Conservation (phyloP, 2,113 vertebrate species). For the Zosterops japonicus region DNA sequence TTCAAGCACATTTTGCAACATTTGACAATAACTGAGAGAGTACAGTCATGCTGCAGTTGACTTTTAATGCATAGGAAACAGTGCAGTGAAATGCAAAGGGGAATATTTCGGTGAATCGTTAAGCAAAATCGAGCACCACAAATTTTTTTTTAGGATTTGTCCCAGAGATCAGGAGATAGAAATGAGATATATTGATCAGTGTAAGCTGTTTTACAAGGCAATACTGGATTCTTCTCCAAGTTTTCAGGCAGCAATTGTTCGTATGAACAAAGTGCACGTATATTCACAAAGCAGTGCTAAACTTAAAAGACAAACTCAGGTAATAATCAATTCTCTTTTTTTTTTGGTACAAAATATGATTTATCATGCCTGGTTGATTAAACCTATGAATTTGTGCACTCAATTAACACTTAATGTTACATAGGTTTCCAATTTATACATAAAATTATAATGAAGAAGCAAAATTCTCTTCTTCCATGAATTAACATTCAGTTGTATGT, state of each 20-base stretch:
- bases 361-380: conserved; percentile 36
- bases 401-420: conserved; percentile 51
- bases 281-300: background rate
- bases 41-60: background rate
- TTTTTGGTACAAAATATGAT: background rate
- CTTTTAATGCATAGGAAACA: background rate
- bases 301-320: background rate
- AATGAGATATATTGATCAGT: background rate
- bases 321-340: background rate
- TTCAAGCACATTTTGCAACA: background rate
- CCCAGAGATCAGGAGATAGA: background rate
- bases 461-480: conserved; percentile 62
- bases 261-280: background rate
- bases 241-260: background rate
- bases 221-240: background rate
- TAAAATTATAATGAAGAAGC: conserved; percentile 69
- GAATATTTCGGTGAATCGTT: background rate
- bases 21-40: background rate
- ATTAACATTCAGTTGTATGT: conserved; percentile 81
- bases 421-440: conserved; percentile 71
- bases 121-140: background rate
- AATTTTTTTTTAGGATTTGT: background rate
- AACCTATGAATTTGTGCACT: conserved; percentile 46
- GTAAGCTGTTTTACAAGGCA: background rate
- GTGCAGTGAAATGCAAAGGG: background rate